Evolutionary conservation across 2,797 vertebrate genomes (phyloP).

Genomic region (Cyclura pinguis): DNA sequence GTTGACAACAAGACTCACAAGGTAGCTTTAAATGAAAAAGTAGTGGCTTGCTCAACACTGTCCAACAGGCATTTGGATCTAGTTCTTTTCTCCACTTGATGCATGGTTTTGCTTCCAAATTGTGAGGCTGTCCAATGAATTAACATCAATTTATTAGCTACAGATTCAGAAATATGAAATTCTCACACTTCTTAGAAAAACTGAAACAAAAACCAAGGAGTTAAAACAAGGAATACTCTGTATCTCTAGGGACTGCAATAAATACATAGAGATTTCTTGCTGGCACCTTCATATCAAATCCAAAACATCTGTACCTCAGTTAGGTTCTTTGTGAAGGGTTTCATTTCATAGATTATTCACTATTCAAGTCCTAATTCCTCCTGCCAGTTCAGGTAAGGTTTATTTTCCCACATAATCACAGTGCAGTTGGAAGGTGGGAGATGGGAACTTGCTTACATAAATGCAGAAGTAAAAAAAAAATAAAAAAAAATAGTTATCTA

Average conservation of each 20-base stretch:
- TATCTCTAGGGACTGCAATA: neutral
- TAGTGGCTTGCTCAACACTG: neutral
- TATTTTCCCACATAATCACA: neutral
- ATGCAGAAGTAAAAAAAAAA: neutral
- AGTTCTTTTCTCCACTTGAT: neutral
- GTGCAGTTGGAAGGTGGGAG: conserved; percentile 10
- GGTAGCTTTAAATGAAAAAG: neutral
- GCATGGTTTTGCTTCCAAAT: neutral
- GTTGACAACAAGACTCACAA: neutral
- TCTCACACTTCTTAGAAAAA: neutral
- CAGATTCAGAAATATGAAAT: neutral
- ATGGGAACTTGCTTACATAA: neutral
- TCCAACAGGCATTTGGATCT: neutral
- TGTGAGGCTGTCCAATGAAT: neutral
- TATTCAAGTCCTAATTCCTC: neutral
- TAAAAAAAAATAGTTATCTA: neutral
- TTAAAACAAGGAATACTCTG: neutral
- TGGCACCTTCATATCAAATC: conserved; percentile 1
- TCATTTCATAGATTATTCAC: conserved; percentile 45
- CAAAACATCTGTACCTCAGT: conserved; percentile 32
- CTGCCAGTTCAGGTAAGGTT: conserved; percentile 24
- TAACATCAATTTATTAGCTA: neutral
- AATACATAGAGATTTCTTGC: neutral
- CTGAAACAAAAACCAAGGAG: neutral
- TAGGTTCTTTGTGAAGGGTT: neutral